These are phyloP conservation scores for Sinocyclocheilus anshuiensis DNA, from an alignment of 2,113 vertebrate genomes.

Conservation along the genomic window DNA sequence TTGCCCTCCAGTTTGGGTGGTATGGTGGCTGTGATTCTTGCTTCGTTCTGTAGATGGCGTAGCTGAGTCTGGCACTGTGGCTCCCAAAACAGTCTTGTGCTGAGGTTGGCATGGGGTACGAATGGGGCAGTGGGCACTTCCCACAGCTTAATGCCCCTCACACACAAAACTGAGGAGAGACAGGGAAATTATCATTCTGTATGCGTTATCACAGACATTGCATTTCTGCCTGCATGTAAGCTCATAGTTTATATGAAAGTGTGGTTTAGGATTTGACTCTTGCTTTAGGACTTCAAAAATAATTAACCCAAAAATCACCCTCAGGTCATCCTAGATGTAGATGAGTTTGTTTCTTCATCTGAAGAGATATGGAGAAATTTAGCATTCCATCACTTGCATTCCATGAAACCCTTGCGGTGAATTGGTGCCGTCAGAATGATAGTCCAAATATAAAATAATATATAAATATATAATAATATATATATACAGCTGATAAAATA, in stretches of 20 bases:
- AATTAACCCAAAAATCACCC: no score
- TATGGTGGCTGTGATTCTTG: conserved; percentile 70
- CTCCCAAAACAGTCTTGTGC: conserved; percentile 73
- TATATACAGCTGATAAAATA: no score
- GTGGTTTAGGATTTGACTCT: neutral
- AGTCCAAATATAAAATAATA: no score
- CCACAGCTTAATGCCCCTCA: conserved; percentile 72
- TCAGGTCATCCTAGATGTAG: no score
- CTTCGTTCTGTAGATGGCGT: conserved; percentile 76
- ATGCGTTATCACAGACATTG: neutral
- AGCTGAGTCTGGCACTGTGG: conserved; percentile 77
- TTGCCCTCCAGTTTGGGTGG: conserved; percentile 82
- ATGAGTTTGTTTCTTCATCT: no score
- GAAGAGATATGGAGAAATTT: no score
- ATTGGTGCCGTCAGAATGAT: no score
- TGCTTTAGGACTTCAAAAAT: no score
- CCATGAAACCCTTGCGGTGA: no score
- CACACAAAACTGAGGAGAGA: conserved; percentile 62
- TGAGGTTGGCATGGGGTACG: conserved; percentile 58
- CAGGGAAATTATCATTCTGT: neutral
- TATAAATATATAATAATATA: no score
- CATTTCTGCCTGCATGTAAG: neutral
- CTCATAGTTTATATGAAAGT: neutral
- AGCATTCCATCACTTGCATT: no score
- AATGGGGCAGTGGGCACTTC: conserved; percentile 65